Percentiles rank a stretch among this genome's conserved stretches.
Evolutionary conservation across 2,113 vertebrate genomes (phyloP).

Genomic region (Eudyptes chrysolophus): DNA sequence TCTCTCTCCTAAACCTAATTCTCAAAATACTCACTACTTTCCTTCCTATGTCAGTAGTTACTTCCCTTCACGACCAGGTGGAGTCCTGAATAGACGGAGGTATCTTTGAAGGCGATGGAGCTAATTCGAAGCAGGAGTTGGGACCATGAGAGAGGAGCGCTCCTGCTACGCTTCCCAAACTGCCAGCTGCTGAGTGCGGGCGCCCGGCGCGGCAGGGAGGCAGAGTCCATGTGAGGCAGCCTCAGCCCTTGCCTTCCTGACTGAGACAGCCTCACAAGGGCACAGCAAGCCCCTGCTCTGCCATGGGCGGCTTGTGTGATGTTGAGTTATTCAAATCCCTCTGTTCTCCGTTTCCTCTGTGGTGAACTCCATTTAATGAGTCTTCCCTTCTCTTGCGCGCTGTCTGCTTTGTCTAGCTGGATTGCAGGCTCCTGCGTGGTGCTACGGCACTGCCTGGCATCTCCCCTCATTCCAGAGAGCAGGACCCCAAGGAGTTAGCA

Average conservation of each 20-base stretch:
- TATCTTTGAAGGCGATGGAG: neutral
- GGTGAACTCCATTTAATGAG: neutral
- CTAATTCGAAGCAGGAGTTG: neutral
- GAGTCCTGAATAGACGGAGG: neutral
- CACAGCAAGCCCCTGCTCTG: neutral
- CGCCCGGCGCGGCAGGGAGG: accelerated
- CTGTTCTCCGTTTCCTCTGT: neutral
- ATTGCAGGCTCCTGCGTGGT: neutral
- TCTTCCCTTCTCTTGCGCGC: neutral
- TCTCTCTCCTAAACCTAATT: neutral
- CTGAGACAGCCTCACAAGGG: neutral
- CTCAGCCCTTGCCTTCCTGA: neutral
- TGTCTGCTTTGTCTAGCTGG: neutral
- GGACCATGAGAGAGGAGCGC: accelerated
- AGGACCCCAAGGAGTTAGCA: accelerated
- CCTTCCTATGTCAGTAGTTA: neutral
- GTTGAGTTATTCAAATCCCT: neutral
- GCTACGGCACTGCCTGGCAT: neutral
- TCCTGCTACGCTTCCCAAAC: neutral
- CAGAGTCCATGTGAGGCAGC: neutral
- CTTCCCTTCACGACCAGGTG: neutral
- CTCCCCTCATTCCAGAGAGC: neutral
- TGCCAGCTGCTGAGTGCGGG: accelerated
- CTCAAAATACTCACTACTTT: neutral
- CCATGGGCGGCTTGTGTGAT: neutral